These are phyloP conservation scores for Maccullochella peelii DNA, from an alignment of 2,113 vertebrate species.

Conservation along the genomic window DNA sequence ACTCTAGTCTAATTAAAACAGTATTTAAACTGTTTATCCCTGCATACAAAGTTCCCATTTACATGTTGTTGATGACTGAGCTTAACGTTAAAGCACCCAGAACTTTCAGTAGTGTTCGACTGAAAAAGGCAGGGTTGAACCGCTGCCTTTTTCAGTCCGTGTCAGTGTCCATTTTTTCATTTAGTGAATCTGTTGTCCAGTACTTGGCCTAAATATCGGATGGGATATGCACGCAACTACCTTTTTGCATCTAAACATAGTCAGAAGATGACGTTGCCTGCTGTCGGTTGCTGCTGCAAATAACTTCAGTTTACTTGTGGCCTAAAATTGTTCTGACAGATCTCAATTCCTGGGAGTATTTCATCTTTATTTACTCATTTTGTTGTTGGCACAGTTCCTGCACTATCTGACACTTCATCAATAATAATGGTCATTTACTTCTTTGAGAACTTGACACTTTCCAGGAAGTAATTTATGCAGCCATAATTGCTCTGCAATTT, in stretches of 20 bases:
- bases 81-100: neutral
- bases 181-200: neutral
- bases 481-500: neutral
- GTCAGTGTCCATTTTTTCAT: too few relatives aligned
- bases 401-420: neutral
- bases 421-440: neutral
- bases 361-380: neutral
- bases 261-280: neutral
- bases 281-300: neutral
- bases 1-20: neutral
- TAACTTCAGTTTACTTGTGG: neutral
- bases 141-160: neutral
- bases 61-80: neutral
- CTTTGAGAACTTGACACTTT: neutral
- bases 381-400: neutral
- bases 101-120: neutral
- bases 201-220: neutral
- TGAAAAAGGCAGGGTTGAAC: neutral
- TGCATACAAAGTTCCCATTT: neutral
- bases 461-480: conserved; percentile 4
- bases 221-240: neutral
- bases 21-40: neutral
- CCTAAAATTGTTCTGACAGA: neutral
- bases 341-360: neutral
- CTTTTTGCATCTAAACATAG: too few relatives aligned